Evolutionary conservation across 2,113 vertebrate species (phyloP).

Genomic region (Pygoscelis adeliae): DNA sequence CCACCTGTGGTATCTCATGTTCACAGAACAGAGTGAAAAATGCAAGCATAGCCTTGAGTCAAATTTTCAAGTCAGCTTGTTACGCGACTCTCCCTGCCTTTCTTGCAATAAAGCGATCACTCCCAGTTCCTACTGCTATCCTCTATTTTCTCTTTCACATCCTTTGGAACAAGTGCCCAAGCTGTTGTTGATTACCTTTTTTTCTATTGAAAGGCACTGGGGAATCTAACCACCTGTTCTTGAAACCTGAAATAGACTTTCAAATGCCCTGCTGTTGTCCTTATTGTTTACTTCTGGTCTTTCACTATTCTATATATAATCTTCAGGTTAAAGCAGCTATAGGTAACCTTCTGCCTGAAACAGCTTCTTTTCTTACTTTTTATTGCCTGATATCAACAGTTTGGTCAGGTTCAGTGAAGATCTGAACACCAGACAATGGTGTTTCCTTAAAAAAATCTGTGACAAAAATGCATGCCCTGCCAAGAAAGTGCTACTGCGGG

Average conservation of each 20-base stretch:
- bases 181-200: background rate
- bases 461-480: background rate
- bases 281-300: background rate
- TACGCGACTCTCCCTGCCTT: background rate
- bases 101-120: background rate
- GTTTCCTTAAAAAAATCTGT: background rate
- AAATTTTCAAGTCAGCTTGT: background rate
- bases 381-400: background rate
- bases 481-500: background rate
- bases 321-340: background rate
- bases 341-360: background rate
- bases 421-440: background rate
- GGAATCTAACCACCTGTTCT: background rate
- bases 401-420: background rate
- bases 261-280: background rate
- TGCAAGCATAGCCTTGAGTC: background rate
- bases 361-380: background rate
- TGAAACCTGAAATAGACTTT: conserved; percentile 25
- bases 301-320: background rate
- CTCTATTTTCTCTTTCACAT: background rate
- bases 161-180: background rate
- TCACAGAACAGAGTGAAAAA: background rate
- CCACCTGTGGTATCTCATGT: background rate
- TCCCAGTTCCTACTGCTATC: background rate
- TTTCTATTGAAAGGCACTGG: background rate